phyloP scores from a whole-genome alignment of 1,140 invertebrate species.

The Batillaria attramentaria region DNA sequence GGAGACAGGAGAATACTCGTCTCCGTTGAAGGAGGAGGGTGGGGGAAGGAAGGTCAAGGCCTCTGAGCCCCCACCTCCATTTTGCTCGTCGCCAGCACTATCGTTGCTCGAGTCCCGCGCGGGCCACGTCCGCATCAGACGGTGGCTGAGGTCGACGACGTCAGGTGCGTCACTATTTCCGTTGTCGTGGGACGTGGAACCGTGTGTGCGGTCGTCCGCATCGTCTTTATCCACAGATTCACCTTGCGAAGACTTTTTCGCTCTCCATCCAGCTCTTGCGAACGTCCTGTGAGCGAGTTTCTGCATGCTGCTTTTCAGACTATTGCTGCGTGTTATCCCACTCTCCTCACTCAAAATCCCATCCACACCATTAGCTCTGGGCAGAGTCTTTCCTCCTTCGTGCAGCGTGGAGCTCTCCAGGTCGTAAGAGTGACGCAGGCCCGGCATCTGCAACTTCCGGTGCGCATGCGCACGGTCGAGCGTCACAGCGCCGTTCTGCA shows the following conservation, averaged over 20 bases:
- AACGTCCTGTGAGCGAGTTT: slow-evolving; percentile 41
- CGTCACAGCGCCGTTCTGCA: slow-evolving; percentile 30
- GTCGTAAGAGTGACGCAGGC: neutral
- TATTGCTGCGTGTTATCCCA: slow-evolving; percentile 45
- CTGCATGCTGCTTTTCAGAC: slow-evolving; percentile 48
- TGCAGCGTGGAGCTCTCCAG: neutral
- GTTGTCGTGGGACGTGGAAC: slow-evolving; percentile 1
- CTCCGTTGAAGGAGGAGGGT: slow-evolving; percentile 1
- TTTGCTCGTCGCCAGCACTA: neutral
- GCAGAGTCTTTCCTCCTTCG: too few relatives aligned
- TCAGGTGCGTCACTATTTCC: slow-evolving; percentile 24
- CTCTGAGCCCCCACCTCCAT: neutral
- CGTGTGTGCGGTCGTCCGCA: slow-evolving; percentile 1
- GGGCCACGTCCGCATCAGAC: neutral
- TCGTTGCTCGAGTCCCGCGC: neutral
- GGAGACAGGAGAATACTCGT: slow-evolving; percentile 21
- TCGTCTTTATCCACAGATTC: neutral
- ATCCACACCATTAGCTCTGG: slow-evolving; percentile 10
- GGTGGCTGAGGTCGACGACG: slow-evolving; percentile 35
- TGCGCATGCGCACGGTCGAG: too few relatives aligned
- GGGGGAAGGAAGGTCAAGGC: neutral
- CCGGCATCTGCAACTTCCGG: neutral
- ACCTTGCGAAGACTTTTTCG: slow-evolving; percentile 27
- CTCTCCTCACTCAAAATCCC: neutral
- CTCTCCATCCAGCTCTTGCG: slow-evolving; percentile 35